Base-by-base conservation (phyloP, 2,797 vertebrate species). In the Bovichtus variegatus region DNA sequence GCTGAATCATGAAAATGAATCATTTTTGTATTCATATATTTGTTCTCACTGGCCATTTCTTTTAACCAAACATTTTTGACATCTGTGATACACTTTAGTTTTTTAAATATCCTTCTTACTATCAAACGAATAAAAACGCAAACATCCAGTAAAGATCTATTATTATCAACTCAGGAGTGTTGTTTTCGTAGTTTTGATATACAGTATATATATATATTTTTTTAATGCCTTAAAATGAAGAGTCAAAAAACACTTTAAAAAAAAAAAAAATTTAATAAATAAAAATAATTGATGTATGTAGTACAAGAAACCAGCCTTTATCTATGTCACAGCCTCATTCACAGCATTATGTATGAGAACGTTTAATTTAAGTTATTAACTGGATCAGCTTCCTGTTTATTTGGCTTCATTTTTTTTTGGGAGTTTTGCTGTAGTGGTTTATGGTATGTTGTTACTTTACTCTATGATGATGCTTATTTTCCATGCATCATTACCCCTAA, bases 401-500 rank as follows among this genome's bases (percentile, higher is more conserved):
- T 50, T 2, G 60, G 3, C 3, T 15, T 53, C 2, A 7, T 58
- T 43, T 51, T 46, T 70, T 40, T 31, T 49, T 3, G n/a, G 40
- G 5, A 36, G 40, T 61, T 57, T 72, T 43, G 6, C 46, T 66
- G 65, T 41, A 49, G 4, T 61, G 31, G 47, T 79, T 84, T 51
- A 58, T 60, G 19, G 10, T 49, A 23, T 76, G 55, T 70, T 78
- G 25, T 69, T 76, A 6, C 70, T 71, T 73, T 58, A 61, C 25
- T 74, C 16, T 54, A 11, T 66, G 31, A 80, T 72, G 81, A 84
- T 72, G 46, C 15, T 78, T 73, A 70, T 78, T 76, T 76, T 69
- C 13, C 43, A 36, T 81, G 74, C 83, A 87, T 82, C 82, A 76
- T 86, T 84, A 74, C 72, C 44, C 27, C 34, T 9, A 23, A 57